Base-by-base conservation (phyloP, 2,113 vertebrate species). In the Oreochromis aureus region DNA sequence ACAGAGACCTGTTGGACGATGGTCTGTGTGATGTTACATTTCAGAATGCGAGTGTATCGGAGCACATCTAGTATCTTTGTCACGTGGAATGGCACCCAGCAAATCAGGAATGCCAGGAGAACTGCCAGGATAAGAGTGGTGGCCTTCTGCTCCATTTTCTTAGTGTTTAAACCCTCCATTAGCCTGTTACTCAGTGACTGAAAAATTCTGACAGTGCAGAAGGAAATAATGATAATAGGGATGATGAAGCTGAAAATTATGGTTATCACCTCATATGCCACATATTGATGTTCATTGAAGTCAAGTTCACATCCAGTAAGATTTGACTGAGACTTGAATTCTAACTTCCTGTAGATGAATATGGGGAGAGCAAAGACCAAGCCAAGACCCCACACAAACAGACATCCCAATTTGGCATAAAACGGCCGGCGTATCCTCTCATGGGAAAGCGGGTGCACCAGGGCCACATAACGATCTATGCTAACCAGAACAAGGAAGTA, bases 1-100 rank as follows among this genome's bases (percentile, higher is more conserved):
- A 36, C 36, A 18, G 95, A 89, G 16, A 98, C 55, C 83, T 97
- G 95, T 1, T 86, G 95, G 76, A 94, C 13, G 22, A 96, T 1
- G 0, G 85, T 66, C 2, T 97, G 5, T 2, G 58, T 0, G 0
- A 36, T 8, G 9, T 9, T 2, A 0, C 97, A 98, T 5, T 80
- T 5, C 18, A 96, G 32, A 3, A 96, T 2, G 0, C 2, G 0
- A 0, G 92, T 5, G 2, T 4, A 6, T 1, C 0, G 0, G 2
- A 95, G 18, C 4, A 96, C 83, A 24, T 96, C 92, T 0, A 98
- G 41, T 22, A 97, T 71, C 0, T 95, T 96, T 19, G 82, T 89
- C 79, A 98, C 1, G 27, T 98, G 97, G 87, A 97, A 98, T 0
- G 98, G 98, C 27, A 98, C 89, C 98, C 98, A 98, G 91, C 98